A percentile compares a stretch with the other conserved stretches of the same genome.
These are phyloP conservation scores for Sebastes reedi DNA, from an alignment of 2,797 vertebrate species.

Conservation along the genomic window DNA sequence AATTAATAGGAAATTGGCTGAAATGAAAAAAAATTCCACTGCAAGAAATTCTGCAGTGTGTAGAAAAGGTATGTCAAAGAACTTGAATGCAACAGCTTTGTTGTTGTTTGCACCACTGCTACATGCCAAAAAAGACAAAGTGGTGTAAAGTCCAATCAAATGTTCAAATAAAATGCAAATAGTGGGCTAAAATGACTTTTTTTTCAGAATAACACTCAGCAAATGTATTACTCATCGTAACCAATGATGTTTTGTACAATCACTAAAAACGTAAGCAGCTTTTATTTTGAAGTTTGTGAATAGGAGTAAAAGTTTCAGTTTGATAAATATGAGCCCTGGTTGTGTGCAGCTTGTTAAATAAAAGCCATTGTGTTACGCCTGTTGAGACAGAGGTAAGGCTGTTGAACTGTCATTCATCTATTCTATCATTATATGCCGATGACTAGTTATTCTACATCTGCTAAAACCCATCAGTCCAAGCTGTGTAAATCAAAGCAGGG, in stretches of 20 bases:
- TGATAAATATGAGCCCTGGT: background rate
- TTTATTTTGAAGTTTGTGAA: background rate
- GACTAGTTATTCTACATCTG: conserved; percentile 19
- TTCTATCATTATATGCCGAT: conserved; percentile 9
- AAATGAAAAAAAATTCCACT: background rate
- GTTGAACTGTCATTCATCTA: background rate
- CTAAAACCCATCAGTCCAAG: background rate
- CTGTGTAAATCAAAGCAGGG: background rate
- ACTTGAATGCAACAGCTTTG: background rate
- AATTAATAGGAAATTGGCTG: background rate
- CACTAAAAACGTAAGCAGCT: background rate
- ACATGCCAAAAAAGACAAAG: background rate
- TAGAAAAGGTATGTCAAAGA: background rate
- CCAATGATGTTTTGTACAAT: background rate
- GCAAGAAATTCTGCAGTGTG: background rate
- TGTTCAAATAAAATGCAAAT: background rate
- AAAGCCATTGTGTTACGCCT: background rate
- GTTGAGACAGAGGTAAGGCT: conserved; percentile 6
- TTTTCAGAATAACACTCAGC: background rate
- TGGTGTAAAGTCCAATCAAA: background rate
- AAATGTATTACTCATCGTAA: background rate
- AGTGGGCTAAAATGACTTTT: background rate
- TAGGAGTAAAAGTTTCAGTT: background rate
- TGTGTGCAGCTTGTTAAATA: background rate
- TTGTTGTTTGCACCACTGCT: background rate